Conservation (phyloP, 2,888 invertebrate species). For the Sinhomidia bicolor region DNA sequence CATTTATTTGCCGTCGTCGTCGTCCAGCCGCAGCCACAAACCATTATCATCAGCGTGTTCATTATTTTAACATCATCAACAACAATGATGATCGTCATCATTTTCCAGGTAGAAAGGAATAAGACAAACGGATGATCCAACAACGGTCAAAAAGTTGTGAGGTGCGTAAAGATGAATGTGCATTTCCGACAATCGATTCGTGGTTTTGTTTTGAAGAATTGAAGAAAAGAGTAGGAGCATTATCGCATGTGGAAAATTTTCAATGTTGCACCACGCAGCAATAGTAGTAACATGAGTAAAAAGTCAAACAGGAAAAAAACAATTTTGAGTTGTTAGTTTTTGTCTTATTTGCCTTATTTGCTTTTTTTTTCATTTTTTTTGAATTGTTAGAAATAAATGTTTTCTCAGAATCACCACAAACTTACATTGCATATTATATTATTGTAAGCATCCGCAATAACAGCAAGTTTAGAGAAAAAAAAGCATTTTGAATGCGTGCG, state of each 20-base stretch:
- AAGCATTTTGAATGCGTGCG: too few species aligned
- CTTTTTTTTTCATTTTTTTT: conserved; percentile 10
- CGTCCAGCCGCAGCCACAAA: conserved; percentile 66
- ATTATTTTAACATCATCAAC: conserved; percentile 62
- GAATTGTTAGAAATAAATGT: conserved; percentile 36
- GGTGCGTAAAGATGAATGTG: not conserved
- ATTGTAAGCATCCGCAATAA: conserved; percentile 3
- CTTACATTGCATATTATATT: too few species aligned
- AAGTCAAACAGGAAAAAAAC: conserved; percentile 68
- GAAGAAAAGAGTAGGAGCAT: not conserved
- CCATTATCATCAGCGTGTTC: conserved; percentile 60
- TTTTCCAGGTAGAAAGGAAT: conserved; percentile 26
- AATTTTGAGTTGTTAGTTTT: conserved; percentile 64
- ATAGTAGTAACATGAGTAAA: conserved; percentile 48
- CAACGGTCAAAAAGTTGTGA: not conserved
- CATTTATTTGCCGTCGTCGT: conserved; percentile 40
- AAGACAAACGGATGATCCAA: conserved; percentile 50
- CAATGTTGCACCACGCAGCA: conserved; percentile 48
- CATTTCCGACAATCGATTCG: conserved; percentile 13
- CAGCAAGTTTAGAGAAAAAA: conserved; percentile 22
- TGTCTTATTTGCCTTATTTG: not conserved
- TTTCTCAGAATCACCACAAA: conserved; percentile 69
- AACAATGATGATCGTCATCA: conserved; percentile 51
- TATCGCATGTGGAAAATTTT: conserved; percentile 45
- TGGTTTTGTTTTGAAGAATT: not conserved